A percentile compares a stretch with the other conserved stretches of the same genome.
These are phyloP conservation scores for Xenopus laevis DNA, from an alignment of 2,113 vertebrate species.

Conservation along the genomic window DNA sequence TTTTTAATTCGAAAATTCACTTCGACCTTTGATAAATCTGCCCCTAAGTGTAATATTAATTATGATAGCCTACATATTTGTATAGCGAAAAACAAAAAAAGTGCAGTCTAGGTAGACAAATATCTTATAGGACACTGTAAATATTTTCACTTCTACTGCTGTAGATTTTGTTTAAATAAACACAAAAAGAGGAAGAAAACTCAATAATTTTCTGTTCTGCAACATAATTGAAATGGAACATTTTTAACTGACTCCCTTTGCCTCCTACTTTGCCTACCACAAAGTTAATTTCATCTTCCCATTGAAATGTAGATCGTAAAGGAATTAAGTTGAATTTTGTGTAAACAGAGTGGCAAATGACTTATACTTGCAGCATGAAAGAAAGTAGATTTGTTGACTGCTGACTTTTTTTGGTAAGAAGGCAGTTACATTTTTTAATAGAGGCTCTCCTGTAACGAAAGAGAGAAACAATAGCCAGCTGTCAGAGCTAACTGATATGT, in stretches of 20 bases:
- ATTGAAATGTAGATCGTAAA: background rate
- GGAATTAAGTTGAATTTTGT: background rate
- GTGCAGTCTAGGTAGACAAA: too few relatives aligned
- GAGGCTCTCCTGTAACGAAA: slow-evolving; percentile 80
- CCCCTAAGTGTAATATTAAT: too few relatives aligned
- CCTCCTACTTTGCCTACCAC: background rate
- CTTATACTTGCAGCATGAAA: slow-evolving; percentile 54
- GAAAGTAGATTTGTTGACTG: slow-evolving; percentile 86
- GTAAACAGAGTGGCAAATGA: background rate
- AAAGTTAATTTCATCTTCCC: background rate
- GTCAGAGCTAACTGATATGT: slow-evolving; percentile 85
- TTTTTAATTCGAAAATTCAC: too few relatives aligned
- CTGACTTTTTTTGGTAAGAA: slow-evolving; percentile 84
- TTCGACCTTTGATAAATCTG: too few relatives aligned
- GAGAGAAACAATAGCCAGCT: slow-evolving; percentile 92
- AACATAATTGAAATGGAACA: too few relatives aligned
- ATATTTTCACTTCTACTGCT: too few relatives aligned
- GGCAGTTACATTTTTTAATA: slow-evolving; percentile 66
- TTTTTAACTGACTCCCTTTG: background rate
- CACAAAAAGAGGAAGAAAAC: too few relatives aligned
- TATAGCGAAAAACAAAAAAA: too few relatives aligned
- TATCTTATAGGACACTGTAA: too few relatives aligned
- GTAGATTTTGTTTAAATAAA: too few relatives aligned
- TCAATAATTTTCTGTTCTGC: too few relatives aligned
- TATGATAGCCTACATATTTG: too few relatives aligned